phyloP scores from a whole-genome alignment of 2,113 vertebrate genomes.

The Chaetodon auriga region DNA sequence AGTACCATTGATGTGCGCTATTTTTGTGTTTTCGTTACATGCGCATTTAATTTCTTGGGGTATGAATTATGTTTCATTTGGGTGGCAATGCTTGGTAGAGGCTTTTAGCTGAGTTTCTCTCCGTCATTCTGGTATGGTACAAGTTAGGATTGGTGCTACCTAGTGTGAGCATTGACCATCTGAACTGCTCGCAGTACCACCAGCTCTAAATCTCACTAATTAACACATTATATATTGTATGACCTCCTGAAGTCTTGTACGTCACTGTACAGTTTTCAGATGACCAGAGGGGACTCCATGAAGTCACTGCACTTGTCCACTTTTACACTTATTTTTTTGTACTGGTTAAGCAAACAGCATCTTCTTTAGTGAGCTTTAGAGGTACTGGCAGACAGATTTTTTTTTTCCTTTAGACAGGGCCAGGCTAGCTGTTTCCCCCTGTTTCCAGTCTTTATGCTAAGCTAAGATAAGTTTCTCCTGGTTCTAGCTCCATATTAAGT shows the following conservation, averaged over 20 bases:
- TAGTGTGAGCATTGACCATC: no score
- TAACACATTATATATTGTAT: not conserved
- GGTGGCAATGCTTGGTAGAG: no score
- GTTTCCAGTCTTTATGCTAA: not conserved
- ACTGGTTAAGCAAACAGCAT: not conserved
- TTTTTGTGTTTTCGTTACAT: no score
- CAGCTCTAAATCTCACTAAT: not conserved
- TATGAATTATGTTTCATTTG: no score
- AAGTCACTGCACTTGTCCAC: not conserved
- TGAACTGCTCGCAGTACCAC: not conserved
- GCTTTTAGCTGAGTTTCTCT: no score
- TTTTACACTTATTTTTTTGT: not conserved
- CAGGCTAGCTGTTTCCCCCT: not conserved
- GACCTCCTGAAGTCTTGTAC: not conserved
- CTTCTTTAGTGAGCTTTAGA: no score
- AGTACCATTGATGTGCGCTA: no score
- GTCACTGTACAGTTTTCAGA: not conserved
- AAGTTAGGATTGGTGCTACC: no score
- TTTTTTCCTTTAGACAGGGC: not conserved
- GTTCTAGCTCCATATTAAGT: not conserved
- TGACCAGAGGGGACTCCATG: no score
- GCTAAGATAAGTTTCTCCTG: not conserved
- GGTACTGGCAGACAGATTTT: not conserved
- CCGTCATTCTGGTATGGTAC: no score
- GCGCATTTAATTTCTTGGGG: no score